Conservation (phyloP, 1,140 invertebrate genomes). For the Zaprionus gabonicus region DNA sequence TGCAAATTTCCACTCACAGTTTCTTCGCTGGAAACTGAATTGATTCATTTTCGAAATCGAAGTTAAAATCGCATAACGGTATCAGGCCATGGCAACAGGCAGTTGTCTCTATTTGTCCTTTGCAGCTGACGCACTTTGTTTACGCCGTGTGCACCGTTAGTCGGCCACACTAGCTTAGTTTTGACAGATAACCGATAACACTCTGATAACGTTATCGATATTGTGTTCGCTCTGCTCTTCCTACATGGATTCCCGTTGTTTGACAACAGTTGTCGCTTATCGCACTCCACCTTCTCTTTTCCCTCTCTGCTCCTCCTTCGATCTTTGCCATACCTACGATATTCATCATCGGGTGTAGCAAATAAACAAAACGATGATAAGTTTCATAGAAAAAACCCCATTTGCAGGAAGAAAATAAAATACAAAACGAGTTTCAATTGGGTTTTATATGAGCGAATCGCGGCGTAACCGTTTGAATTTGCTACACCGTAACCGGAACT, state of each 20-base stretch:
- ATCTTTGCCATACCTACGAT: not conserved
- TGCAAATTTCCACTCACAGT: not conserved
- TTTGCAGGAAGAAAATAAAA: slow-evolving; percentile 2
- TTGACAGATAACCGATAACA: not conserved
- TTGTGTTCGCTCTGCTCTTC: not conserved
- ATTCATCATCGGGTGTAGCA: slow-evolving; percentile 1
- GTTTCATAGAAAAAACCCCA: slow-evolving; percentile 3
- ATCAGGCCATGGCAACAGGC: not conserved
- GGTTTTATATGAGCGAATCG: slow-evolving; percentile 2
- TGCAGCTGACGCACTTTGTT: slow-evolving; percentile 2
- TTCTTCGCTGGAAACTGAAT: slow-evolving; percentile 1
- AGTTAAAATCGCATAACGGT: not conserved
- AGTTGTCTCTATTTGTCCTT: not conserved
- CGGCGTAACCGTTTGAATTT: not conserved
- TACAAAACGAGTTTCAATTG: not conserved
- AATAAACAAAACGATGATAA: slow-evolving; percentile 1
- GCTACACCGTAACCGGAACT: not conserved
- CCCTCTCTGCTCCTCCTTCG: not conserved
- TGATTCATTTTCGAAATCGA: slow-evolving; percentile 3
- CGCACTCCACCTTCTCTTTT: not conserved
- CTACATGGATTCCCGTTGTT: slow-evolving; percentile 11
- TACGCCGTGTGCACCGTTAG: not conserved
- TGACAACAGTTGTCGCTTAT: slow-evolving; percentile 4
- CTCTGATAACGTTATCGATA: slow-evolving; percentile 5
- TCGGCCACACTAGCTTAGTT: slow-evolving; percentile 2